phyloP scores from a whole-genome alignment of 2,797 vertebrate genomes.

The Sphaeramia orbicularis region DNA sequence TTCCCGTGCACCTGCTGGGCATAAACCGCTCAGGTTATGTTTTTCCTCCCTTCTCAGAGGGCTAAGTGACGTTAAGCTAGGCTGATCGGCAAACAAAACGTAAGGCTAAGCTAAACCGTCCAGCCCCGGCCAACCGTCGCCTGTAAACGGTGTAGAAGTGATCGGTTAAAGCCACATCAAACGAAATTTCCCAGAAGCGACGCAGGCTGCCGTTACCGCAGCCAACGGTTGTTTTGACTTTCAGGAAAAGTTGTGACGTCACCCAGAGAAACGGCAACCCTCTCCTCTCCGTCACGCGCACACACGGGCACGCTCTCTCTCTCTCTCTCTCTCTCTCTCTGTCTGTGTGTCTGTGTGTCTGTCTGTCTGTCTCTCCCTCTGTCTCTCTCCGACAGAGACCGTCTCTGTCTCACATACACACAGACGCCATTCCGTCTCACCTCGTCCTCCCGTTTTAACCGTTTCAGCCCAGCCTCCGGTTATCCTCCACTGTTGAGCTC shows the following conservation, averaged over 20 bases:
- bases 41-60: constrained; percentile 7
- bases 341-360: too few relatives aligned
- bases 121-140: background rate
- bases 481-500: constrained; percentile 49
- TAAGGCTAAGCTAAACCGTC: constrained; percentile 9
- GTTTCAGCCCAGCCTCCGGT: constrained; percentile 42
- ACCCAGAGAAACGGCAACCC: constrained; percentile 79
- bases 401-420: constrained; percentile 30
- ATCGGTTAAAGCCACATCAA: constrained; percentile 13
- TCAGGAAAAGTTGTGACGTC: constrained; percentile 93
- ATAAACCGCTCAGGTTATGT: constrained; percentile 44
- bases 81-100: background rate
- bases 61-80: constrained; percentile 3
- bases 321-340: constrained; percentile 32
- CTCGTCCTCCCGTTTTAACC: constrained; percentile 30
- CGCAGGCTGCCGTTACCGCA: constrained; percentile 38
- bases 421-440: constrained; percentile 33
- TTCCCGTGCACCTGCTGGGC: constrained; percentile 71
- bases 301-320: background rate
- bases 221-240: constrained; percentile 90
- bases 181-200: constrained; percentile 52
- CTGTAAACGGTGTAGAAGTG: background rate
- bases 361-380: too few relatives aligned
- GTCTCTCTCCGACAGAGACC: too few relatives aligned
- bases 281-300: constrained; percentile 31